Evolutionary conservation across 2,797 vertebrate species (phyloP).

Genomic region (Cetoscarus ocellatus): DNA sequence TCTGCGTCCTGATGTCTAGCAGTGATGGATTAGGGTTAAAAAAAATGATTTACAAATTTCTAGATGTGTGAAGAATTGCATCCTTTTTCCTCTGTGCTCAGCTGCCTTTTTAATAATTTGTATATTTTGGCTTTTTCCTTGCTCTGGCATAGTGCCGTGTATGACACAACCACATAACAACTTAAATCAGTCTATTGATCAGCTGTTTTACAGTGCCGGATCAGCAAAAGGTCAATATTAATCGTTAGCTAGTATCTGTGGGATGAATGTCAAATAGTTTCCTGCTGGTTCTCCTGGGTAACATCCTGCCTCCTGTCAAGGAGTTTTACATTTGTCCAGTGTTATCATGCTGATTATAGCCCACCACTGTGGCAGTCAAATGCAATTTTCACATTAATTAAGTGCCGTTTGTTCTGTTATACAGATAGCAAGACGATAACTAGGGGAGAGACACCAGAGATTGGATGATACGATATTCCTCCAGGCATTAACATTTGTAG

Average conservation of each 20-base stretch:
- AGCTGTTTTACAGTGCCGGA: conserved; percentile 34
- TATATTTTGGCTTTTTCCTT: conserved; percentile 28
- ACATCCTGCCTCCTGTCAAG: conserved; percentile 45
- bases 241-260: conserved; percentile 34
- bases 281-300: conserved; percentile 51
- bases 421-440: conserved; percentile 57
- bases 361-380: conserved; percentile 52
- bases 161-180: conserved; percentile 27
- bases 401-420: conserved; percentile 57
- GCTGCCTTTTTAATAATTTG: conserved; percentile 30
- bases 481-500: conserved; percentile 64
- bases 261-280: conserved; percentile 43
- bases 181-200: conserved; percentile 44
- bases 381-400: conserved; percentile 71
- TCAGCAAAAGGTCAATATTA: conserved; percentile 54
- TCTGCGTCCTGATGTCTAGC: conserved; percentile 57
- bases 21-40: conserved; percentile 72
- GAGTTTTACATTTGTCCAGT: conserved; percentile 43
- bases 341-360: conserved; percentile 57
- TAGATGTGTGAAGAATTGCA: conserved; percentile 57
- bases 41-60: conserved; percentile 70
- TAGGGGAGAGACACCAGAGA: conserved; percentile 51
- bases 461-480: conserved; percentile 56
- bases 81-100: conserved; percentile 57
- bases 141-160: conserved; percentile 20